Percentiles rank a stretch among this genome's conserved stretches.
phyloP scores from a whole-genome alignment of 2,888 invertebrate genomes.

The Tipula vernalis region DNA sequence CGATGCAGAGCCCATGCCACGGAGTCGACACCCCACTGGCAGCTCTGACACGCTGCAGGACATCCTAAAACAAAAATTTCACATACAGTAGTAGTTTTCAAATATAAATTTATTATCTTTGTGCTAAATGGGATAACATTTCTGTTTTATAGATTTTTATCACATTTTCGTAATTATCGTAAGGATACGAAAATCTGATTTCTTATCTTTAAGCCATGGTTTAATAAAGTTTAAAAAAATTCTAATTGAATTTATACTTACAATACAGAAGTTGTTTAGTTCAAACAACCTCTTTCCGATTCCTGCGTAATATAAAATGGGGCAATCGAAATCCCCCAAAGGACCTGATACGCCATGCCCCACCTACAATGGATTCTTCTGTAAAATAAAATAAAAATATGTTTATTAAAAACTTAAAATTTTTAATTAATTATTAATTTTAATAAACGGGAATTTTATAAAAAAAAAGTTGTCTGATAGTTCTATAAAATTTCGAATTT shows the following conservation, averaged over 20 bases:
- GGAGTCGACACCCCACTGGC: conserved; percentile 36
- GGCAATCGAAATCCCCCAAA: conserved; percentile 18
- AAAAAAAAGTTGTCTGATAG: too few species aligned
- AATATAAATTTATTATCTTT: background rate
- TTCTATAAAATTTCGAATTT: too few species aligned
- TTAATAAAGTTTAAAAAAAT: background rate
- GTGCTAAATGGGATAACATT: background rate
- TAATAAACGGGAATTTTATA: background rate
- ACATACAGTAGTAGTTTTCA: too few species aligned
- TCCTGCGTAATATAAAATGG: conserved; percentile 13
- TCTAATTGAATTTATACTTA: background rate
- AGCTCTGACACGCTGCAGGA: conserved; percentile 45
- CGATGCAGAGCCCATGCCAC: conserved; percentile 34
- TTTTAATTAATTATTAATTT: background rate
- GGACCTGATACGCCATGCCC: conserved; percentile 18
- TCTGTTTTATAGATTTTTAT: background rate
- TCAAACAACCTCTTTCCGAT: conserved; percentile 15
- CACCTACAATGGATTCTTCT: background rate
- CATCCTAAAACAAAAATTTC: conserved; percentile 39
- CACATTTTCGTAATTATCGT: background rate
- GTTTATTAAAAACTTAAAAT: background rate
- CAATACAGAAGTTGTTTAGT: conserved; percentile 10
- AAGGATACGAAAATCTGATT: background rate
- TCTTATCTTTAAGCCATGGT: background rate
- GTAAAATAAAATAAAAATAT: background rate